Percentiles rank a stretch among this genome's conserved stretches.
Evolutionary conservation across 2,113 vertebrate genomes (phyloP).

Genomic region (Fregata magnificens): DNA sequence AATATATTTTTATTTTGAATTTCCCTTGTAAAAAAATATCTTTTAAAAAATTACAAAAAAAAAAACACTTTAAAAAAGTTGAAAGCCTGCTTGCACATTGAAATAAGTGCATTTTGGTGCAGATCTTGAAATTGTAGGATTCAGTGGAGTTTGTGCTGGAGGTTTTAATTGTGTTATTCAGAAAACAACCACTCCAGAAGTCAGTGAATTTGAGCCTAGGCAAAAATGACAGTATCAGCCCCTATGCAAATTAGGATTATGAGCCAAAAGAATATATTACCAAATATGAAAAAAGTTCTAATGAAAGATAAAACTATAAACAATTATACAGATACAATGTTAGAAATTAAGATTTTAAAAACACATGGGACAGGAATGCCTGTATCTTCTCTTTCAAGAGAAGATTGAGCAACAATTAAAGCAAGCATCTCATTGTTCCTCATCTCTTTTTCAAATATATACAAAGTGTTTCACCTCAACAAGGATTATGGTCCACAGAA

Average conservation of each 20-base stretch:
- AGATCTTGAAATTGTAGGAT: background rate
- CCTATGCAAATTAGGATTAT: background rate
- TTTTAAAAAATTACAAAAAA: too few relatives aligned
- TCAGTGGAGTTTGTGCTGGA: rapidly evolving
- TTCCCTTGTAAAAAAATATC: background rate
- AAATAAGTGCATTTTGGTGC: background rate
- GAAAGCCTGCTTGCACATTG: background rate
- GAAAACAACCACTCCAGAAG: background rate
- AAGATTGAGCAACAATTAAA: background rate
- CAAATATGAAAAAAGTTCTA: background rate
- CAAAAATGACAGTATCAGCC: background rate
- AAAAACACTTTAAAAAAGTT: background rate
- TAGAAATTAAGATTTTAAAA: background rate
- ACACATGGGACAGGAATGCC: background rate
- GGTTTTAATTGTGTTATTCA: background rate
- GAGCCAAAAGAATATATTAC: background rate
- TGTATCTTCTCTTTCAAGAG: background rate
- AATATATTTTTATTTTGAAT: background rate
- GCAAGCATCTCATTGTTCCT: background rate
- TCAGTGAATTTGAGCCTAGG: background rate
- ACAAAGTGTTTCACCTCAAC: background rate
- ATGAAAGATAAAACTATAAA: background rate
- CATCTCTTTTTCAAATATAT: background rate
- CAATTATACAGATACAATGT: background rate
- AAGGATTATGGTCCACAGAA: background rate